These are phyloP conservation scores for Cyclopterus lumpus DNA, from an alignment of 2,797 vertebrate genomes.

Conservation along the genomic window DNA sequence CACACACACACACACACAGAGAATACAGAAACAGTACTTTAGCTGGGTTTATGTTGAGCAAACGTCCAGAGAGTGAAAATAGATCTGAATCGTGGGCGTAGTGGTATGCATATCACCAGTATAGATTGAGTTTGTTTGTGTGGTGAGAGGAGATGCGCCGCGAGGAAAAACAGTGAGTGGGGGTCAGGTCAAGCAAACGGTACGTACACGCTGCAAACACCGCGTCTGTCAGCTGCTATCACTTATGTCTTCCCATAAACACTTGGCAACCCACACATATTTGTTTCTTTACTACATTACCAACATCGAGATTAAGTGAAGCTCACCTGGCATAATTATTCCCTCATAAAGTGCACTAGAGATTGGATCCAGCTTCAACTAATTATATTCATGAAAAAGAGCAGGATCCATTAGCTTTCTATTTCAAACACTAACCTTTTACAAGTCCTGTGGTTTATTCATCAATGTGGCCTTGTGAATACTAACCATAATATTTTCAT, in stretches of 20 bases:
- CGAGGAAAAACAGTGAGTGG: slow-evolving; percentile 2
- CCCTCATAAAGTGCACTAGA: background rate
- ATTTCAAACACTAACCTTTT: slow-evolving; percentile 72
- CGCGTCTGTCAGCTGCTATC: background rate
- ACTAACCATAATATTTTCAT: slow-evolving; percentile 69
- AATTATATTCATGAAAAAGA: slow-evolving; percentile 70
- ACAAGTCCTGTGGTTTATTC: slow-evolving; percentile 60
- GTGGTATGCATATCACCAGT: slow-evolving; percentile 17
- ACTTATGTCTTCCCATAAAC: background rate
- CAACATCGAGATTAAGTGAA: background rate
- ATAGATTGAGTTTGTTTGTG: slow-evolving; percentile 3
- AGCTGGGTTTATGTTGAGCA: slow-evolving; percentile 32
- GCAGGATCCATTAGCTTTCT: slow-evolving; percentile 67
- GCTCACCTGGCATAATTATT: slow-evolving; percentile 10
- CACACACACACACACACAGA: slow-evolving; percentile 6
- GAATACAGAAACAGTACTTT: background rate
- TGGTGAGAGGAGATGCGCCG: background rate
- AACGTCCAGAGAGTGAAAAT: slow-evolving; percentile 27
- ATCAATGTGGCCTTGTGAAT: slow-evolving; percentile 66
- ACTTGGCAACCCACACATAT: background rate
- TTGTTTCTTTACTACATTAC: slow-evolving; percentile 2
- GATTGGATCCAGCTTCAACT: slow-evolving; percentile 33
- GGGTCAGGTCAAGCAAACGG: slow-evolving; percentile 17
- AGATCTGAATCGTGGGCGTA: slow-evolving; percentile 36
- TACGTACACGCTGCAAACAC: background rate